phyloP scores from a whole-genome alignment of 1,140 invertebrate genomes.

The Homalodisca vitripennis region DNA sequence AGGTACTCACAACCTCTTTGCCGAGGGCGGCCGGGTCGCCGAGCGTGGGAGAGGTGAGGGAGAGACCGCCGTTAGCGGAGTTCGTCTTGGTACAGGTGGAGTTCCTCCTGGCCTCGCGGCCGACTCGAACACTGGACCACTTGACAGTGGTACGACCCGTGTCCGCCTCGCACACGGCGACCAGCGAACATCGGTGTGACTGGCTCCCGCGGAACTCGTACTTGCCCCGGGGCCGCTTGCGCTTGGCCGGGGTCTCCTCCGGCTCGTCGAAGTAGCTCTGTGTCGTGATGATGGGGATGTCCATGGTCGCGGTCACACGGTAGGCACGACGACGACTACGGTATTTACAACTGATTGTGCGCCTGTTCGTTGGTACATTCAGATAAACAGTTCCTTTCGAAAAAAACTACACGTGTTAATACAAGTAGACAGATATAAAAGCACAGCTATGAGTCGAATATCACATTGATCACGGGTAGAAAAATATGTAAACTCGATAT shows the following conservation, averaged over 20 bases:
- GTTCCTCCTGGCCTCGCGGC: slow-evolving; percentile 29
- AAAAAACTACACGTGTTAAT: background rate
- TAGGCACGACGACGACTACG: background rate
- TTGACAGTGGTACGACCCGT: slow-evolving; percentile 34
- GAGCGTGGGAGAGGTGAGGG: slow-evolving; percentile 32
- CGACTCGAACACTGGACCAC: slow-evolving; percentile 39
- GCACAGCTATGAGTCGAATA: slow-evolving; percentile 8
- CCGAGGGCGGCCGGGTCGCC: background rate
- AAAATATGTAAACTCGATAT: slow-evolving; percentile 1
- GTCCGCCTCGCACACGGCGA: slow-evolving; percentile 36
- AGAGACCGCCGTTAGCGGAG: slow-evolving; percentile 39
- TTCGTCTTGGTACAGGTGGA: slow-evolving; percentile 36
- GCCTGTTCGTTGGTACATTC: background rate
- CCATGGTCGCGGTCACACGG: slow-evolving; percentile 30
- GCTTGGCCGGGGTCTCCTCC: slow-evolving; percentile 17
- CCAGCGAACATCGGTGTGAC: slow-evolving; percentile 36
- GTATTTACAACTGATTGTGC: too few species aligned
- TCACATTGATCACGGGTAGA: slow-evolving; percentile 10
- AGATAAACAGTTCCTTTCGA: background rate
- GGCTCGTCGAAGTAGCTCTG: slow-evolving; percentile 34
- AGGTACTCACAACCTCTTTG: slow-evolving; percentile 17
- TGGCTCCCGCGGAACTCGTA: slow-evolving; percentile 39
- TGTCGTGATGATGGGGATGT: slow-evolving; percentile 39
- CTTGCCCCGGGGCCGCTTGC: slow-evolving; percentile 29
- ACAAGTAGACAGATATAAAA: slow-evolving; percentile 1